Evolutionary conservation across 1,140 invertebrate species (phyloP), one percentile per base, ranked within the genome.

Genomic region (Thaumatotibia leucotreta): DNA sequence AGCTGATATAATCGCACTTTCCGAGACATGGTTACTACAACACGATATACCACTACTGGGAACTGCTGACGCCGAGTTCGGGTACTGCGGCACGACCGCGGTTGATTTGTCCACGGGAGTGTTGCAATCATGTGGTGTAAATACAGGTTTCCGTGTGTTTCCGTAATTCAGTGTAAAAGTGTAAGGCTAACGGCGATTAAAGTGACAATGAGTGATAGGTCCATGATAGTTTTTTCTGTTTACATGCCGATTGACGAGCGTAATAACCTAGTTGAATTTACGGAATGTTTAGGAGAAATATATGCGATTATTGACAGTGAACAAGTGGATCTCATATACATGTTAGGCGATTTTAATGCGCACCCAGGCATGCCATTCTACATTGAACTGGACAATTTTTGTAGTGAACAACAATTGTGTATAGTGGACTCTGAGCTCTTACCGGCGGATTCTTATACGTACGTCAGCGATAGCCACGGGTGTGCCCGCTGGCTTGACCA

Each of bases 11-110:
- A 11, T 45, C 17, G 17, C 17, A 45, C 17, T 45, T 45, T 45
- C 11, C 10, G 39, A 45, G 17, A 39, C 69, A 63, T 70, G 66
- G 73, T 92, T 91, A 6, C 27, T 29, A 29, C 27, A 4, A 29
- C 31, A 32, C 31, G 31, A 32, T 32, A 5, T 32, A 32, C 10
- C 31, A 9, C 31, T 32, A 32, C 31, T 32, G 31, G 31, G 3
- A 32, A 32, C 31, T 32, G 31, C 31, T 32, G 31, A 32, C 31
- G 31, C 31, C 10, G 31, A 9, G 5, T 32, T 32, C 31, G 31
- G 31, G 31, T 32, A 32, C 31, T 32, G 31, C 31, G 31, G 31
- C 31, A 32, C 31, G 31, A 32, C 31, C 5, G 31, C 31, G 5
- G 31, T 32, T 32, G 31, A 32, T 32, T 32, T 32, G 10, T 3